A percentile compares a stretch with the other conserved stretches of the same genome.
Evolutionary conservation across 2,113 vertebrate species (phyloP).

Genomic region (Setophaga kirtlandii): DNA sequence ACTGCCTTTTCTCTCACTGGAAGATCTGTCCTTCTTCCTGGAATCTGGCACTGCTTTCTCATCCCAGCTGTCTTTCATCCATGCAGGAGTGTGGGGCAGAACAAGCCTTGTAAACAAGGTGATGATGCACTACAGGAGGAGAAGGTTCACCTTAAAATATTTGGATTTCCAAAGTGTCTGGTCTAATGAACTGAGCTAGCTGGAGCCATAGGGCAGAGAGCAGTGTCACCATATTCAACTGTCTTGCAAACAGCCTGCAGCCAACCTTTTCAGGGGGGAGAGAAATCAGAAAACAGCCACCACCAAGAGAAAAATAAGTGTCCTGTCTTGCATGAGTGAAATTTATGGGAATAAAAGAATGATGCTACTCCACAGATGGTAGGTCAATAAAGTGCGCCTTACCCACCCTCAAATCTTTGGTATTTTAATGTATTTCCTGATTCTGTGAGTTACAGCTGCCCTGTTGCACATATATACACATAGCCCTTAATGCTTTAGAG

Average conservation of each 20-base stretch:
- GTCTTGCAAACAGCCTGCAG: neutral
- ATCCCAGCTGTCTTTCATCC: slow-evolving; percentile 15
- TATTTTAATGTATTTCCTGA: slow-evolving; percentile 52
- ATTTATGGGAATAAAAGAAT: neutral
- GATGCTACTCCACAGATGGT: neutral
- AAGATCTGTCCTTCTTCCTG: neutral
- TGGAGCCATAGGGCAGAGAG: neutral
- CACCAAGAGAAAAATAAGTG: neutral
- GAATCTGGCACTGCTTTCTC: neutral
- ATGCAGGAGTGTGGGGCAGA: neutral
- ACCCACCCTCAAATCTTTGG: neutral
- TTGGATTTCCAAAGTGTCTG: slow-evolving; percentile 1
- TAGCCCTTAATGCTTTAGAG: neutral
- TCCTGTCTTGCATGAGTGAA: neutral
- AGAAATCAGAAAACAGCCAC: neutral
- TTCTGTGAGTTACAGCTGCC: slow-evolving; percentile 29
- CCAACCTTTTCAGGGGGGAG: neutral
- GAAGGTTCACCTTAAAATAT: slow-evolving; percentile 11
- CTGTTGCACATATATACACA: neutral
- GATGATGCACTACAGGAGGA: slow-evolving; percentile 4
- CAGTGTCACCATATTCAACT: neutral
- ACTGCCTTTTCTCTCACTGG: neutral
- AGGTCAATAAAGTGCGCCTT: neutral
- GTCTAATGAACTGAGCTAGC: neutral
- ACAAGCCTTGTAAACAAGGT: slow-evolving; percentile 17